Base-by-base conservation (phyloP, 2,113 vertebrate species). In the Tylochromis polylepis region DNA sequence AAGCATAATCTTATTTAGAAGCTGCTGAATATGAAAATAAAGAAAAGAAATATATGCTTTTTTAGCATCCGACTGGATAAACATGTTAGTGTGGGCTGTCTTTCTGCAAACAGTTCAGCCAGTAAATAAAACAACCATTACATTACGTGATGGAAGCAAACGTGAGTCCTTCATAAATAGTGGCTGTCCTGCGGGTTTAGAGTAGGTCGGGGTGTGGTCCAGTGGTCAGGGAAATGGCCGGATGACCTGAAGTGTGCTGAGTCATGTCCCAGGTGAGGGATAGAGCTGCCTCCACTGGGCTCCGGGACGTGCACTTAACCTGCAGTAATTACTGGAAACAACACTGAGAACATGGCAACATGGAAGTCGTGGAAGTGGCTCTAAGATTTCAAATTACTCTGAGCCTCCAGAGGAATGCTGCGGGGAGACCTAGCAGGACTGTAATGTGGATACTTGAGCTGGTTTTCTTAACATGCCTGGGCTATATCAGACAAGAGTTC, bases 261-360 rank as follows among this genome's bases (percentile, higher is more conserved):
- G 94, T 96, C 94, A 96, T 93, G 92, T 96, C 95, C 95, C 95
- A 94, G 94, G 94, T 96, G 95, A 94, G 94, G 91, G 92, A 95
- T 95, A 92, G 93, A 94, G 92, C 94, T 93, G 94, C 94, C 85
- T 95, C 91, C 91, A 88, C 89, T 41, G 92, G 93, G 93, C 93
- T 94, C 91, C 94, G 82, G 90, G 92, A 95, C 92, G 91, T 93
- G 95, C 95, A 95, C 95, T 95, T 95, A 95, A 95, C 95, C 94
- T 95, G 92, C 94, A 95, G 94, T 95, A 94, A 95, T 95, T 95
- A 95, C 95, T 95, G 95, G 94, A 95, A 95, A 95, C 94, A 95
- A 94, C 94, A 94, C 90, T 91, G 91, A 93, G 92, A 93, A 95
- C 94, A 95, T 89, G 91, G 93, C 91, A 94, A 94, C 92, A 89